Base-by-base conservation (phyloP, 2,113 vertebrate genomes). In the Athene cunicularia region DNA sequence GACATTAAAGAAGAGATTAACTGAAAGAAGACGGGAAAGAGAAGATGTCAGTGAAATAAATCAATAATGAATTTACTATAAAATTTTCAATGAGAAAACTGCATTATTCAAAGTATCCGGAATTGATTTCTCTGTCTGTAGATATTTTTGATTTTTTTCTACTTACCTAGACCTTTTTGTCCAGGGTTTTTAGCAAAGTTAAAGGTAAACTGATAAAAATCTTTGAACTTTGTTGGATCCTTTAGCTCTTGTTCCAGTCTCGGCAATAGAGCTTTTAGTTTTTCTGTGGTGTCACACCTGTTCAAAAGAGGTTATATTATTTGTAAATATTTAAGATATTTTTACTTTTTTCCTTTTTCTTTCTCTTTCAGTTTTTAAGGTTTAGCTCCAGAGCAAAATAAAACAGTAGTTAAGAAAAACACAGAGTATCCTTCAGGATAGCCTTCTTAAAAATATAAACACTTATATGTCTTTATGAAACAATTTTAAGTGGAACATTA, bases 151-250 rank as follows among this genome's bases (percentile, higher is more conserved):
- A 30, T 75, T 35, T 73, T 70, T 82, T 53, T 24, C 82, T 91
- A 98, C 98, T 98, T 98, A 99, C 99, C 99, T 97, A 99, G 97
- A 94, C 99, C 99, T 97, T 99, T 99, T 93, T 99, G 99, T 94
- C 99, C 99, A 56, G 99, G 99, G 94, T 99, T 99, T 98, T 99
- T 99, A 95, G 99, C 99, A 97, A 99, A 99, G 95, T 99, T 99
- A 97, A 99, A 99, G 86, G 99, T 99, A 98, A 99, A 99, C 95
- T 99, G 99, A 97, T 99, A 99, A 96, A 99, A 99, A 91, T 99
- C 99, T 97, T 99, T 99, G 97, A 99, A 99, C 93, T 99, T 99
- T 53, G 97, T 97, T 39, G 98, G 97, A 92, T 99, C 99, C 98
- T 99, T 99, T 33, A 99, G 98, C 93, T 99, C 99, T 96, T 99